phyloP scores from a whole-genome alignment of 2,797 vertebrate genomes.

The Manis javanica region DNA sequence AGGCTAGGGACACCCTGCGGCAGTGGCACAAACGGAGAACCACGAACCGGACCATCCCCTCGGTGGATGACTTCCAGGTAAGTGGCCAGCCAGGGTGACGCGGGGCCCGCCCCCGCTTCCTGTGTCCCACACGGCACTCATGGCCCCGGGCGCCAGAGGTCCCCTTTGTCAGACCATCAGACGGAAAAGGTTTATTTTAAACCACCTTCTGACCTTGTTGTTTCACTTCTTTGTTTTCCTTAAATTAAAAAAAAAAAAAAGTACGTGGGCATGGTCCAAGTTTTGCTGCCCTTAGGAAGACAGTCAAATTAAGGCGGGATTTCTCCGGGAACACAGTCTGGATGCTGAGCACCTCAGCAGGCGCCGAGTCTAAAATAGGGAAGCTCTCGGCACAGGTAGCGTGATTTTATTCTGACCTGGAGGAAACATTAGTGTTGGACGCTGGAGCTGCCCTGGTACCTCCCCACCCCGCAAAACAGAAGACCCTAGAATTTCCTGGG shows the following conservation, averaged over 20 bases:
- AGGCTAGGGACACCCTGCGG: conserved; percentile 95
- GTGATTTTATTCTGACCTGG: not conserved
- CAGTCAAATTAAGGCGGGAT: not conserved
- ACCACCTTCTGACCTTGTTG: not conserved
- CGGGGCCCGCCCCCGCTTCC: not conserved
- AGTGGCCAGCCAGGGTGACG: conserved; percentile 1
- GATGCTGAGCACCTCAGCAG: not conserved
- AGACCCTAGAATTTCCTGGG: not conserved
- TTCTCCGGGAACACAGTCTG: not conserved
- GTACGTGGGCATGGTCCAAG: not conserved
- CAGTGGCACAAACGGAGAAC: conserved; percentile 97
- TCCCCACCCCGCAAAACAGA: not conserved
- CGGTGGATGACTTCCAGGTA: conserved; percentile 99
- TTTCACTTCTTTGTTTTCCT: conserved; percentile 63
- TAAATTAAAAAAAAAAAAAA: not conserved
- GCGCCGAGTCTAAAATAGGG: not conserved
- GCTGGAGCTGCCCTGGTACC: not conserved
- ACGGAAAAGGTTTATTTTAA: not conserved
- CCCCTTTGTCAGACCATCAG: not conserved
- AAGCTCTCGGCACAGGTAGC: not conserved
- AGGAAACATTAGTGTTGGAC: not conserved
- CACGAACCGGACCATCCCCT: conserved; percentile 91
- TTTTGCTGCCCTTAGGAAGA: conserved; percentile 4
- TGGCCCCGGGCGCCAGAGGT: not conserved
- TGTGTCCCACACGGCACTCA: too few relatives aligned